Base-by-base conservation (phyloP, 2,113 vertebrate genomes). In the Dipodomys merriami region DNA sequence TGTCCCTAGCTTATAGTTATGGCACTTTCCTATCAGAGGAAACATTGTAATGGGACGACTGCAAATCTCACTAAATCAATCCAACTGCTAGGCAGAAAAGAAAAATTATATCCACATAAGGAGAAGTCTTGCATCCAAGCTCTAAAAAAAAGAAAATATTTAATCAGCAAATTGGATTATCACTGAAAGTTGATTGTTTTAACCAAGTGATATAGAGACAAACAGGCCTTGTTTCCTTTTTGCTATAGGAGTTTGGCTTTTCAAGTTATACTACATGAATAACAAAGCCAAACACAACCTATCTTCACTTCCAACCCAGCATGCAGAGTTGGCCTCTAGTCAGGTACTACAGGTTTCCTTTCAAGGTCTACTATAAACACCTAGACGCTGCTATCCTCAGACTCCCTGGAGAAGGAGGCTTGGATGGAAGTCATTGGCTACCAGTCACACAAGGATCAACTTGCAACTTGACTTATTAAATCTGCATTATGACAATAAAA, bases 401-500 rank as follows among this genome's bases (percentile, higher is more conserved):
- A 9, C 20, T 46, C 71, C 11, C 53, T 29, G 84, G 35, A 74
- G 7, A 83, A 25, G 30, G 4, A 77, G 35, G 69, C 30, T 74
- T 72, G 44, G 57, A 22, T 68, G 78, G 39, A 88, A 73, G 68
- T 71, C 64, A 53, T 57, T 83, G 69, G 29, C 57, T 69, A 79
- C 10, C 69, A 18, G 35, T 57, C 30, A 49, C 35, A 90, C 72
- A 84, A 53, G n/a, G 20, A 65, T 71, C 72, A 83, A 27, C 27
- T 53, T 64, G 33, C 25, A 74, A 65, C 67, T 76, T 35, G 35
- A 7, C 60, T 64, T 90, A 79, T 62, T 68, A 68, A 86, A 46
- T 44, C 35, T 62, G 57, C 33, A 22, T 29, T 27, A 87, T 62
- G 69, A 80, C 72, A 76, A 69, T 78, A 49, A 94, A 95, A 93